Percentiles rank a stretch among this genome's conserved stretches.
These are phyloP conservation scores for Drosophila eugracilis DNA, from an alignment of 1,140 invertebrate species.

Conservation along the genomic window DNA sequence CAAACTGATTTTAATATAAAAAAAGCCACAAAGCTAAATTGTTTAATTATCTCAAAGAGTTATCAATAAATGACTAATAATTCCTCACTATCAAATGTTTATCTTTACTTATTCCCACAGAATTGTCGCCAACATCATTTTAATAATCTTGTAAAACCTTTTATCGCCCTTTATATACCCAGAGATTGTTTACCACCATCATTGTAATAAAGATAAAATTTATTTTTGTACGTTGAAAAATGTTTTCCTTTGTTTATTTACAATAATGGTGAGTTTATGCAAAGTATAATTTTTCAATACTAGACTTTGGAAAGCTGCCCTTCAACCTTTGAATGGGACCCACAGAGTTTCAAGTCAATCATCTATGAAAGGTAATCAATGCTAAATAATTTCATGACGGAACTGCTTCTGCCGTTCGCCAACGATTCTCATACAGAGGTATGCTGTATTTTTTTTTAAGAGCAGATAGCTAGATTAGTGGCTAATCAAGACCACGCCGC, in stretches of 20 bases:
- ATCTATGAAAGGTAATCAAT: conserved; percentile 30
- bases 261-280: too few relatives aligned
- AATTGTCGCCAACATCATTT: not conserved
- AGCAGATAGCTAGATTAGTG: conserved; percentile 46
- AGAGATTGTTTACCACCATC: not conserved
- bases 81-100: not conserved
- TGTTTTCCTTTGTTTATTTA: not conserved
- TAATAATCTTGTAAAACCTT: not conserved
- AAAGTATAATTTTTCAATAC: too few relatives aligned
- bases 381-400: conserved; percentile 36
- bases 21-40: not conserved
- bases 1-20: not conserved
- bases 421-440: conserved; percentile 13
- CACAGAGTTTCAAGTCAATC: conserved; percentile 21
- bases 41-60: not conserved
- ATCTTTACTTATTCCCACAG: not conserved
- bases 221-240: too few relatives aligned
- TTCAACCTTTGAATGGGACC: not conserved
- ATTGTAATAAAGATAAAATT: not conserved
- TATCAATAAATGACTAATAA: not conserved
- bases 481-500: conserved; percentile 43
- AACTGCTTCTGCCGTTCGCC: conserved; percentile 25
- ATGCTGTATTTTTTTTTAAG: conserved; percentile 14
- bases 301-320: not conserved
- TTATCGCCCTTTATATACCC: not conserved